Percentiles rank a stretch among this genome's conserved stretches.
Evolutionary conservation across 2,797 vertebrate genomes (phyloP).

Genomic region (Diglossa cyanea): DNA sequence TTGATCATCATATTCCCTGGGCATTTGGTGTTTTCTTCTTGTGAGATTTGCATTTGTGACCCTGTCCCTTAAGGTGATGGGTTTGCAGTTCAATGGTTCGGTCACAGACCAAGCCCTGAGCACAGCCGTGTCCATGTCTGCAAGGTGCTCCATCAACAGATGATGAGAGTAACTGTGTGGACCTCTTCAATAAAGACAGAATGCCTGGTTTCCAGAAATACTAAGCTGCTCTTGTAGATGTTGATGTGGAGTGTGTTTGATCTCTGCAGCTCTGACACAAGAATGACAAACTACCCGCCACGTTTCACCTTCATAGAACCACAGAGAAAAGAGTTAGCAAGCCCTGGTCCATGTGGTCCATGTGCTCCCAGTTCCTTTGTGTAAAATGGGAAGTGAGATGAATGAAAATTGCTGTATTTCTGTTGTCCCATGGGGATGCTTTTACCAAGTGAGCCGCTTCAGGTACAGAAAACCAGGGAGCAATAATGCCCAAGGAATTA

Average conservation of each 20-base stretch:
- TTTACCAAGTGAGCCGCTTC: background rate
- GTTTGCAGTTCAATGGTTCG: background rate
- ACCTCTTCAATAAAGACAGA: background rate
- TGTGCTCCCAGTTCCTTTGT: background rate
- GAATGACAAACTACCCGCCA: background rate
- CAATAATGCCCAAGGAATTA: background rate
- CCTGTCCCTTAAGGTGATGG: background rate
- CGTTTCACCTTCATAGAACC: rapidly evolving
- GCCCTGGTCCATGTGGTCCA: rapidly evolving
- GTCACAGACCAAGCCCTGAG: background rate
- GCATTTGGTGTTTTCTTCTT: background rate
- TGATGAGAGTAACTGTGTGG: background rate
- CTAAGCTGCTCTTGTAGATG: background rate
- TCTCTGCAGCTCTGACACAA: background rate
- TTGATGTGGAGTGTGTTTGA: background rate
- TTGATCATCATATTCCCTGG: background rate
- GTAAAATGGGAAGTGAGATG: background rate
- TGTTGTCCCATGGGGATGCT: background rate
- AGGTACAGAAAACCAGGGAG: background rate
- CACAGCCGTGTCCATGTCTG: rapidly evolving
- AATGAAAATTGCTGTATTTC: background rate
- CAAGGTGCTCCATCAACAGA: background rate
- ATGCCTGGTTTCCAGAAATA: background rate
- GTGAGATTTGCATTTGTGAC: background rate
- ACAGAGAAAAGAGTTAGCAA: background rate